These are phyloP conservation scores for Cyphomyrus discorhynchus DNA, from an alignment of 2,113 vertebrate species.

Conservation along the genomic window DNA sequence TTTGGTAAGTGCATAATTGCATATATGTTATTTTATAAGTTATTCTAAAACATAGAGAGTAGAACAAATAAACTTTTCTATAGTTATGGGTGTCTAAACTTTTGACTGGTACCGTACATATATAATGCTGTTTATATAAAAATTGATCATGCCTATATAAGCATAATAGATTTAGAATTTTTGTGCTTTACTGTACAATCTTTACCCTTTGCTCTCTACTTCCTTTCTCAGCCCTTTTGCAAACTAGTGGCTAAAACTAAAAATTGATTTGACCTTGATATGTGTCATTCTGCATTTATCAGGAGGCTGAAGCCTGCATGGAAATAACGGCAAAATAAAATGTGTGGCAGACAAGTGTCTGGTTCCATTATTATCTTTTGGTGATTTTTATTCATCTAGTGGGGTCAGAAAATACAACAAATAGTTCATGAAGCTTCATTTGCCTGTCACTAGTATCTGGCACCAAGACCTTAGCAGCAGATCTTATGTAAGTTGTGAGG, in stretches of 20 bases:
- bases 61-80: neutral
- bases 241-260: neutral
- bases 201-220: neutral
- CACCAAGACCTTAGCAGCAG: neutral
- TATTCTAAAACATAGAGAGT: neutral
- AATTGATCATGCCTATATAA: neutral
- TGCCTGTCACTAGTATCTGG: neutral
- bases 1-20: neutral
- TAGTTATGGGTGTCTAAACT: neutral
- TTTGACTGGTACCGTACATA: neutral
- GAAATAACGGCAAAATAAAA: constrained; percentile 10
- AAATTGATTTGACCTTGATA: constrained; percentile 12
- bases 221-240: neutral
- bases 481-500: neutral
- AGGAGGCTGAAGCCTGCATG: neutral
- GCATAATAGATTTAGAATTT: neutral
- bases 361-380: constrained; percentile 9
- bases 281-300: constrained; percentile 15
- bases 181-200: neutral
- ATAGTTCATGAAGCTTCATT: neutral
- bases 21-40: neutral
- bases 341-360: constrained; percentile 11
- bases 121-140: neutral
- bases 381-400: neutral
- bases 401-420: neutral